These are phyloP conservation scores for Octonoba sinensis DNA, from an alignment of 2,888 invertebrate genomes.

Conservation along the genomic window DNA sequence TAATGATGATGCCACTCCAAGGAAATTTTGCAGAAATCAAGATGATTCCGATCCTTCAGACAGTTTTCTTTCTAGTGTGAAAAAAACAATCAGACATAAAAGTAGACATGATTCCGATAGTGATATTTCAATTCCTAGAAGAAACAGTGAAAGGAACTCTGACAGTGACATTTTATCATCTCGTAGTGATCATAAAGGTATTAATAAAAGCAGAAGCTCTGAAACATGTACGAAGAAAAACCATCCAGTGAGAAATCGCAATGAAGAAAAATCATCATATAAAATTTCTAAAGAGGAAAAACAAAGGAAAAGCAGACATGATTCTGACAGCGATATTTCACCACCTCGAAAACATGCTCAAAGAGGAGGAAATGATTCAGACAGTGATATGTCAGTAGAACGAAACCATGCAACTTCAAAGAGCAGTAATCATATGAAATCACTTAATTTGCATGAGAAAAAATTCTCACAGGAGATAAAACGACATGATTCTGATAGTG, in stretches of 20 bases:
- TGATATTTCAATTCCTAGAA: slow-evolving; percentile 45
- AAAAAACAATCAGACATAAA: slow-evolving; percentile 1
- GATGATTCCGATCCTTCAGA: no score
- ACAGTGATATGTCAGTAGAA: slow-evolving; percentile 71
- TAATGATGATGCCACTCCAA: no score
- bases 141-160: slow-evolving; percentile 10
- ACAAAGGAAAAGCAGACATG: slow-evolving; percentile 6
- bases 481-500: slow-evolving; percentile 68
- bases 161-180: slow-evolving; percentile 15
- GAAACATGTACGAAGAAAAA: background rate
- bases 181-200: background rate
- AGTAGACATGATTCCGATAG: slow-evolving; percentile 68
- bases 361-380: slow-evolving; percentile 67
- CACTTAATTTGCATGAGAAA: background rate
- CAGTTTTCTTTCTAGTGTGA: no score
- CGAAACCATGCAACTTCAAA: slow-evolving; percentile 67
- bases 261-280: background rate
- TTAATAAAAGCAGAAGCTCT: background rate
- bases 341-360: slow-evolving; percentile 39
- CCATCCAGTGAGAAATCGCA: background rate
- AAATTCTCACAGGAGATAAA: background rate
- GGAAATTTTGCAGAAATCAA: no score
- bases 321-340: slow-evolving; percentile 53
- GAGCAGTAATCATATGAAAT: background rate
- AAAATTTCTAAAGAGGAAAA: background rate